Evolutionary conservation across 2,113 vertebrate genomes (phyloP).

Genomic region (Paradoxurus hermaphroditus): DNA sequence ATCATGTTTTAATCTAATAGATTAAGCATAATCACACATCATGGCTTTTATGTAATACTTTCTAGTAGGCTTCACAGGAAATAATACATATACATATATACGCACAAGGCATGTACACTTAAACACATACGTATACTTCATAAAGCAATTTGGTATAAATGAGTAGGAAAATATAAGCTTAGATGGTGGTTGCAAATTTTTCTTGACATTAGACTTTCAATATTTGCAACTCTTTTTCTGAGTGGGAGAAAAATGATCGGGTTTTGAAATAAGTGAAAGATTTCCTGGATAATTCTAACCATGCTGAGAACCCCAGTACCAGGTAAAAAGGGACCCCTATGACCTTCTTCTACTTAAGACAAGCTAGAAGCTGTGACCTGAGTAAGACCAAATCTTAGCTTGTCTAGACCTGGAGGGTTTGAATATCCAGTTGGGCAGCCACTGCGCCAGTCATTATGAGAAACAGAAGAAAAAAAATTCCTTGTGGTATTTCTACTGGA

Average conservation of each 20-base stretch:
- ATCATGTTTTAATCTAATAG: slow-evolving; percentile 2
- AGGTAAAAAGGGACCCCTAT: slow-evolving; percentile 9
- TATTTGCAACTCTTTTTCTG: slow-evolving; percentile 55
- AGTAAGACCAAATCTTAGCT: slow-evolving; percentile 61
- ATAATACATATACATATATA: background rate
- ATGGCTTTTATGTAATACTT: slow-evolving; percentile 34
- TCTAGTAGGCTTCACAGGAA: slow-evolving; percentile 4
- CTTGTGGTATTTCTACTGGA: slow-evolving; percentile 83
- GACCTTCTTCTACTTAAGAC: slow-evolving; percentile 19
- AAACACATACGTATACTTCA: background rate
- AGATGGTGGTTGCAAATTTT: slow-evolving; percentile 53
- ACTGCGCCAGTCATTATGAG: slow-evolving; percentile 71
- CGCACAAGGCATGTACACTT: background rate
- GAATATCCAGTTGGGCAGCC: slow-evolving; percentile 61
- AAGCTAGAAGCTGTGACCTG: slow-evolving; percentile 59
- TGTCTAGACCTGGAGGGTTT: slow-evolving; percentile 74
- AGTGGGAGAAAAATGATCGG: slow-evolving; percentile 1
- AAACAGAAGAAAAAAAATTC: slow-evolving; percentile 78
- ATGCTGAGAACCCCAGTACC: background rate
- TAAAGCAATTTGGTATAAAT: slow-evolving; percentile 9
- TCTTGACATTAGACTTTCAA: slow-evolving; percentile 52
- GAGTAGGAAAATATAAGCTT: slow-evolving; percentile 59
- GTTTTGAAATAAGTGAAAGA: slow-evolving; percentile 49
- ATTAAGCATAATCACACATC: background rate
- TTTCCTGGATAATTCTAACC: slow-evolving; percentile 35